Percentiles rank a stretch among this genome's conserved stretches.
phyloP scores from a whole-genome alignment of 64 coral and sea anemone species.

The Pachyseris speciosa region DNA sequence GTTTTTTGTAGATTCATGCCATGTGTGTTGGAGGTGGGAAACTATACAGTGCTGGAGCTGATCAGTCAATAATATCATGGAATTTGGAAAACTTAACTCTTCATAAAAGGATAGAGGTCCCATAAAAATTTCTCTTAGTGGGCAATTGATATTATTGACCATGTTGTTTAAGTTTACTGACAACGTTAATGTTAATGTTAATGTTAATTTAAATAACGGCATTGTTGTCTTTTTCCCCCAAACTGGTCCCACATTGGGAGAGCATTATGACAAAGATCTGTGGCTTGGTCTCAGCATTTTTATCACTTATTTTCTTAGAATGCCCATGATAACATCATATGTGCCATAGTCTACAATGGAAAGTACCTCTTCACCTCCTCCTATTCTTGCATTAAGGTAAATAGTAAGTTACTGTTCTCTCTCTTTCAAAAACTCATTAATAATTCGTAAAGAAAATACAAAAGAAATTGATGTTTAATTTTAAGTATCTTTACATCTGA shows the following conservation, averaged over 20 bases:
- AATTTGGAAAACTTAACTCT: slow-evolving; percentile 89
- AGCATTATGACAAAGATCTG: too few relatives aligned
- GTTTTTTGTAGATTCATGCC: slow-evolving; percentile 77
- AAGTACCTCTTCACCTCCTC: slow-evolving; percentile 96
- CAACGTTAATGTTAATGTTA: too few relatives aligned
- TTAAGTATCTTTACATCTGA: too few relatives aligned
- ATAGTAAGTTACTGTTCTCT: too few relatives aligned
- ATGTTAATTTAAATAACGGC: too few relatives aligned
- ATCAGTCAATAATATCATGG: slow-evolving; percentile 93
- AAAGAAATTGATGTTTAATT: too few relatives aligned
- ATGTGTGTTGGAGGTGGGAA: slow-evolving; percentile 90
- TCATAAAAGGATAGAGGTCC: slow-evolving; percentile 87
- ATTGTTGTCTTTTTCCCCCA: too few relatives aligned
- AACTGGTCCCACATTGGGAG: too few relatives aligned
- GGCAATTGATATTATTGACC: too few relatives aligned
- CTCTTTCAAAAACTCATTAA: too few relatives aligned
- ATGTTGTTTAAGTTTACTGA: too few relatives aligned
- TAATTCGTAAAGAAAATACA: too few relatives aligned
- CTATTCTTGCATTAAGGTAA: slow-evolving; percentile 97
- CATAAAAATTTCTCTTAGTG: background rate
- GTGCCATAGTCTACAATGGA: slow-evolving; percentile 94
- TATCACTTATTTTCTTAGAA: slow-evolving; percentile 68
- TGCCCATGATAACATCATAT: slow-evolving; percentile 94
- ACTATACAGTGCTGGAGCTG: slow-evolving; percentile 92
- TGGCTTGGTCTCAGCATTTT: background rate